Evolutionary conservation across 2,888 invertebrate genomes (phyloP).

Genomic region (Drosophila villosipedis): DNA sequence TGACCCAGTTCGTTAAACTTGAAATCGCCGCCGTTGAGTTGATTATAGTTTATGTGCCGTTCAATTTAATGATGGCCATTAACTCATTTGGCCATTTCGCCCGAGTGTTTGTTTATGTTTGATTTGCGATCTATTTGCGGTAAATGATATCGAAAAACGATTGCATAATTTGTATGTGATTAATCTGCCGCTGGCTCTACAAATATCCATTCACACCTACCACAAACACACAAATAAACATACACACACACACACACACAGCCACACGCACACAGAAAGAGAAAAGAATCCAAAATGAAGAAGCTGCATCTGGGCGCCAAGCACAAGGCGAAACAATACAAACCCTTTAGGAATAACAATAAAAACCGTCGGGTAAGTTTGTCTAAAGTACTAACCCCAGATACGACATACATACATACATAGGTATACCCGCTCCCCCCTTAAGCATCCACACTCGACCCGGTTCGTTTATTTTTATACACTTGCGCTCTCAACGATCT

Average conservation of each 20-base stretch:
- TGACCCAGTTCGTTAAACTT: slow-evolving; percentile 38
- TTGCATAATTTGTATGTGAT: slow-evolving; percentile 72
- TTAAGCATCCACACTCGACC: slow-evolving; percentile 13
- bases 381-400: slow-evolving; percentile 47
- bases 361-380: slow-evolving; percentile 84
- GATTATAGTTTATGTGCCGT: slow-evolving; percentile 23
- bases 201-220: slow-evolving; percentile 15
- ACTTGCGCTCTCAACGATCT: slow-evolving; percentile 40
- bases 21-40: slow-evolving; percentile 9
- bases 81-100: slow-evolving; percentile 45
- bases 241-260: not conserved
- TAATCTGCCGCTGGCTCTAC: slow-evolving; percentile 21
- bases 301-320: slow-evolving; percentile 81
- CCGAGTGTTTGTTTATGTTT: slow-evolving; percentile 74
- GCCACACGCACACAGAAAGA: not conserved
- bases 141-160: slow-evolving; percentile 36
- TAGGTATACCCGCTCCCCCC: not conserved
- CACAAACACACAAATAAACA: not conserved
- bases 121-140: slow-evolving; percentile 17
- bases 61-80: slow-evolving; percentile 54
- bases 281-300: slow-evolving; percentile 67
- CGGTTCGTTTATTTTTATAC: slow-evolving; percentile 59
- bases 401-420: slow-evolving; percentile 5
- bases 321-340: slow-evolving; percentile 68
- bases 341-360: slow-evolving; percentile 81